Base-by-base conservation (phyloP, 2,113 vertebrate species). In the Datnioides undecimradiatus region DNA sequence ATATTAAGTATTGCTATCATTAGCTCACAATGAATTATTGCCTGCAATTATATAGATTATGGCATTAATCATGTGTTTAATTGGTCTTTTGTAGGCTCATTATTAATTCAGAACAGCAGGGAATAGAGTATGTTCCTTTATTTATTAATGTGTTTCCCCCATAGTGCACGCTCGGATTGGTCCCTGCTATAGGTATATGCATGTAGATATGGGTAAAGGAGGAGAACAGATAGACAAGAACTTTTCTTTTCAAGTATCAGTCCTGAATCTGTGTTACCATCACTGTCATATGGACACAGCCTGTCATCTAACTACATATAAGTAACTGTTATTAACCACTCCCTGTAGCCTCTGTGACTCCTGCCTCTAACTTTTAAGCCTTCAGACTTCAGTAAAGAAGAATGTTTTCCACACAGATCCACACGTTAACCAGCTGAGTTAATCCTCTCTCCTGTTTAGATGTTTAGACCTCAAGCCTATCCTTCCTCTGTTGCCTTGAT, bases 61-160 rank as follows among this genome's bases (percentile, higher is more conserved):
- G 88, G 86, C 90, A 92, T 93, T 92, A 93, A 93, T 91, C 90
- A 93, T 93, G 92, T 93, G 87, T 94, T 94, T 95, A 95, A 95
- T 95, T 95, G 94, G 91, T 87, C 90, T 90, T 93, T 93, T 92
- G 92, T 90, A 87, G 88, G 88, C 87, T 87, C 91, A 92, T 94
- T 93, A 94, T 93, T 95, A 91, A 94, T 95, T 91, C 85, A 93
- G 84, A 91, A 90, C 87, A 88, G 89, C 80, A 64, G 91, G 93
- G 90, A 92, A 91, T 91, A 89, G 87, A 90, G 88, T 91, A 87
- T 91, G 91, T 92, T 90, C 85, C 91, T 92, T 93, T 94, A 92
- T 91, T 93, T 93, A 93, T 93, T 93, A 89, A 91, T 91, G 90
- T 48, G 36, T 76, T 88, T 82, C 81, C 54, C 41, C 48, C 63